These are phyloP conservation scores for Trematomus loennbergii DNA, from an alignment of 2,113 vertebrate genomes.

Conservation along the genomic window DNA sequence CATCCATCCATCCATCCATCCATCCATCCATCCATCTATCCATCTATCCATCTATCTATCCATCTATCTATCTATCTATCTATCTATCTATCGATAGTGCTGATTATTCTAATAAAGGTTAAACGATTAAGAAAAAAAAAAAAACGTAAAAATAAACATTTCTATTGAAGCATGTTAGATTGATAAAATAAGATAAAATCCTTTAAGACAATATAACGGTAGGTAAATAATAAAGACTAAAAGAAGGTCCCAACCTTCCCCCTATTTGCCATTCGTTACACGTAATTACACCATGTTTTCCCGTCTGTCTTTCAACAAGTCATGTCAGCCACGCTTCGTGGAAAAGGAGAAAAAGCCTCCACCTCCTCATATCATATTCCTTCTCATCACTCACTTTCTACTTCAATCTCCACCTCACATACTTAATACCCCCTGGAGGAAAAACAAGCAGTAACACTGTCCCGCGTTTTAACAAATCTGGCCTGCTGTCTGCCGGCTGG, in stretches of 20 bases:
- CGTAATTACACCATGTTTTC: constrained; percentile 56
- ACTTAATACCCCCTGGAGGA: constrained; percentile 63
- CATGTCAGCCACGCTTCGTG: neutral
- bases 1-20: too few relatives aligned
- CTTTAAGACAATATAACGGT: too few relatives aligned
- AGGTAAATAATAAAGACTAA: too few relatives aligned
- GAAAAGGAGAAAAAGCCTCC: constrained; percentile 1
- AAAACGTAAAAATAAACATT: too few relatives aligned
- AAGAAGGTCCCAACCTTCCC: neutral
- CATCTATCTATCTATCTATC: too few relatives aligned
- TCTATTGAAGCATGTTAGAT: too few relatives aligned
- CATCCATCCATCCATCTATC: too few relatives aligned
- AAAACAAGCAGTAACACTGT: constrained; percentile 64
- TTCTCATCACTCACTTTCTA: constrained; percentile 52
- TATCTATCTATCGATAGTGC: too few relatives aligned
- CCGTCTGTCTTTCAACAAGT: constrained; percentile 29
- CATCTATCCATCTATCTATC: too few relatives aligned
- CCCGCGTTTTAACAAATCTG: constrained; percentile 58
- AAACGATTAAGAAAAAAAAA: too few relatives aligned
- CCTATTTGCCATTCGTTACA: constrained; percentile 51
- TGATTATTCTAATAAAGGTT: too few relatives aligned
- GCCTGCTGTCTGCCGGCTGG: constrained; percentile 49
- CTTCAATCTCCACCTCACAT: constrained; percentile 61
- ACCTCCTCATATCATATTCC: constrained; percentile 59
- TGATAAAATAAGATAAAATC: too few relatives aligned